Evolutionary conservation across 2,797 vertebrate genomes (phyloP).

Genomic region (Paratrypauchen microcephalus): DNA sequence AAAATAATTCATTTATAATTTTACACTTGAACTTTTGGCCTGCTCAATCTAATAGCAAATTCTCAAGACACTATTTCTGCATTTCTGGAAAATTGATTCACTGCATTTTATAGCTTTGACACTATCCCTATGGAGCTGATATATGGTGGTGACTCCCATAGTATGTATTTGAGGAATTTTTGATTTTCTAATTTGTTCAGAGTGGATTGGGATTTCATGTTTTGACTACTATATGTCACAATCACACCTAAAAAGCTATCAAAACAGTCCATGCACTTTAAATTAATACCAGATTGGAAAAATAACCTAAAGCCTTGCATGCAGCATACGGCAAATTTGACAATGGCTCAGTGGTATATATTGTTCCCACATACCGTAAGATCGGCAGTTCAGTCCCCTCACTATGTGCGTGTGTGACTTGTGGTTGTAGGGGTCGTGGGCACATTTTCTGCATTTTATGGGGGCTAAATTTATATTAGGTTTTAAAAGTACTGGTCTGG

Average conservation of each 20-base stretch:
- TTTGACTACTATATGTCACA: constrained; percentile 23
- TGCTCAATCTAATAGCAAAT: neutral
- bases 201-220: neutral
- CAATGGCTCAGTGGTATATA: neutral
- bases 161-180: constrained; percentile 24
- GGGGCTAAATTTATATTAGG: neutral
- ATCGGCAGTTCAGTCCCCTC: neutral
- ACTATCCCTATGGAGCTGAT: constrained; percentile 15
- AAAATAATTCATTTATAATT: neutral
- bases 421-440: neutral
- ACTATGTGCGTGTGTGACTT: neutral
- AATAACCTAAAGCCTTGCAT: neutral
- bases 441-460: neutral
- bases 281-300: neutral
- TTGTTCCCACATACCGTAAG: neutral
- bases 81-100: constrained; percentile 52
- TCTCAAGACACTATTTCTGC: constrained; percentile 52
- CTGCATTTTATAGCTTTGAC: constrained; percentile 6
- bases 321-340: neutral
- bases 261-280: neutral
- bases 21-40: neutral
- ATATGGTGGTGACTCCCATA: neutral
- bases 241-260: neutral
- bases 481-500: neutral
- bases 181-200: constrained; percentile 7